Evolutionary conservation across 2,797 vertebrate genomes (phyloP).

Genomic region (Tapirus indicus): DNA sequence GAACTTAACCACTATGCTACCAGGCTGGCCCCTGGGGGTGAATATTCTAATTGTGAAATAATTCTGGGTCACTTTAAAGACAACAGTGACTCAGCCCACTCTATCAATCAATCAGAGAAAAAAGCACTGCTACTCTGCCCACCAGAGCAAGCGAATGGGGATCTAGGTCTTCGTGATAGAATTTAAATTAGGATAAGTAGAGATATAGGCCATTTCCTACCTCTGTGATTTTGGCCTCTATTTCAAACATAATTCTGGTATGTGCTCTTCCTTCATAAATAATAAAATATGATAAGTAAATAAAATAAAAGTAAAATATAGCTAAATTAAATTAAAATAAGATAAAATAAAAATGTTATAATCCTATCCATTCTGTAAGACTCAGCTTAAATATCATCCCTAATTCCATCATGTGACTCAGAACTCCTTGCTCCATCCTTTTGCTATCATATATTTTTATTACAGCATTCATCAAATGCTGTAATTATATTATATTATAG

Average conservation of each 20-base stretch:
- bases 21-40: too few relatives aligned
- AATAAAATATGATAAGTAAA: neutral
- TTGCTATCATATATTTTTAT: neutral
- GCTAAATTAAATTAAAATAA: neutral
- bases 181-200: neutral
- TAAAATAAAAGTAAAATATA: neutral
- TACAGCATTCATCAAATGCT: neutral
- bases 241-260: neutral
- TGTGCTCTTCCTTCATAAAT: neutral
- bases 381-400: neutral
- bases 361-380: neutral
- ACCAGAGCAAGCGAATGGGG: neutral
- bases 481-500: neutral
- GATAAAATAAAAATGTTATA: conserved; percentile 13
- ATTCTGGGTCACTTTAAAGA: neutral
- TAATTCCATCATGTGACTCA: neutral
- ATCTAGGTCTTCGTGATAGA: neutral
- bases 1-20: too few relatives aligned
- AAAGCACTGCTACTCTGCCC: neutral
- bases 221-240: neutral
- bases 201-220: neutral
- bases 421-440: neutral
- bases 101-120: neutral
- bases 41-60: neutral
- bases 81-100: neutral